Evolutionary conservation across 2,113 vertebrate species (phyloP).

Genomic region (Cyanistes caeruleus): DNA sequence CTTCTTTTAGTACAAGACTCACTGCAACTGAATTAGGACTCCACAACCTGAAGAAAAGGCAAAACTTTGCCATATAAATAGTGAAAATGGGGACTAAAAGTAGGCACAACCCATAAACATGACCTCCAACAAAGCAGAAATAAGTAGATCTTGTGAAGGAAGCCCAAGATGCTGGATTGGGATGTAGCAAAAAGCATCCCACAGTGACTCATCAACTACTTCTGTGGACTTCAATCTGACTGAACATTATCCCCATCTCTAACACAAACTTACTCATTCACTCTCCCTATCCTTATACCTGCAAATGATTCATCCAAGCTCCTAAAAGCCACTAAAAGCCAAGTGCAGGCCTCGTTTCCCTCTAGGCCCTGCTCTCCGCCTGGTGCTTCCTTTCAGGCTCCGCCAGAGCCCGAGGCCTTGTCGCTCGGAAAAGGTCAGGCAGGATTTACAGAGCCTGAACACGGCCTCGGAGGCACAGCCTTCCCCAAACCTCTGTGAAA

Average conservation of each 20-base stretch:
- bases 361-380: fast-evolving
- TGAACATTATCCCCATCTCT: background rate
- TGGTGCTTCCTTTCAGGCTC: background rate
- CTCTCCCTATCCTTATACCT: background rate
- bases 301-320: background rate
- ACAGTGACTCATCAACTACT: fast-evolving
- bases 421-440: background rate
- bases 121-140: background rate
- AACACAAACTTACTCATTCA: background rate
- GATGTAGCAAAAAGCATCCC: background rate
- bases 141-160: background rate
- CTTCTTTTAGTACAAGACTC: background rate
- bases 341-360: background rate
- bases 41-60: background rate
- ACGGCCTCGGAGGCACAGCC: background rate
- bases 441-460: background rate
- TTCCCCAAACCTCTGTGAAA: fast-evolving
- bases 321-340: background rate
- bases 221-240: background rate
- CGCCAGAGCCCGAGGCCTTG: background rate
- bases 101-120: fast-evolving
- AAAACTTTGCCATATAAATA: background rate
- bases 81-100: background rate
- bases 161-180: background rate
- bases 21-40: background rate